Percentiles rank a stretch among this genome's conserved stretches.
These are phyloP conservation scores for Heliornis fulica DNA, from an alignment of 2,113 vertebrate species.

Conservation along the genomic window DNA sequence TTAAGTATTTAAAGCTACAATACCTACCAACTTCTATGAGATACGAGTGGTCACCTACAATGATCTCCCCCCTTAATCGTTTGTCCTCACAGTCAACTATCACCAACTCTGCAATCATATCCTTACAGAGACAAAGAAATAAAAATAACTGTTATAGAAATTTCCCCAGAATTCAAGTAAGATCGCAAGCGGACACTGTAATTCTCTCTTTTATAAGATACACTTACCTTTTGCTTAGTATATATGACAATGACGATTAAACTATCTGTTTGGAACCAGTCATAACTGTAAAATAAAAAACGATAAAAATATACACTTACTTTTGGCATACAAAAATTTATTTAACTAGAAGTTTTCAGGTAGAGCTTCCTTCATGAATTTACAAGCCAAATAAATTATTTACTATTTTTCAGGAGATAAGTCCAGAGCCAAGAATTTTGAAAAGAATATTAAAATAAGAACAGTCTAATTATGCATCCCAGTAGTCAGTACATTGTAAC, in stretches of 20 bases:
- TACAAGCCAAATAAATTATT: neutral
- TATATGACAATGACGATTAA: slow-evolving; percentile 86
- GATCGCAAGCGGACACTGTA: neutral
- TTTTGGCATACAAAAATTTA: neutral
- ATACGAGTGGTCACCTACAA: slow-evolving; percentile 84
- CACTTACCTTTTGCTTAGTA: slow-evolving; percentile 81
- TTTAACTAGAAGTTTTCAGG: neutral
- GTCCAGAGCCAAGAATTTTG: neutral
- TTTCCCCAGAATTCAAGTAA: neutral
- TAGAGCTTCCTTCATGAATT: neutral
- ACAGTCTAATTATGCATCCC: neutral
- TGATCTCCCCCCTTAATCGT: slow-evolving; percentile 80
- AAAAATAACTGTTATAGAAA: neutral
- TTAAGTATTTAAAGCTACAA: neutral
- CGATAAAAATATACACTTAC: neutral
- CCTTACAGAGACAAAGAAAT: slow-evolving; percentile 54
- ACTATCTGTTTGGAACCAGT: slow-evolving; percentile 94
- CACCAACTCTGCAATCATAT: slow-evolving; percentile 77
- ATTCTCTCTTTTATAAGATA: neutral
- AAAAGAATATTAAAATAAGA: neutral
- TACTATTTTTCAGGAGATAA: neutral
- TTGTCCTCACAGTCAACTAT: slow-evolving; percentile 79
- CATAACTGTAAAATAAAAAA: slow-evolving; percentile 80
- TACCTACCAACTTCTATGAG: slow-evolving; percentile 87
- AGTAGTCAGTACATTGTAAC: neutral